Evolutionary conservation across 2,113 vertebrate genomes (phyloP), one percentile per base, ranked within the genome.

Genomic region (Apeltes quadracus): DNA sequence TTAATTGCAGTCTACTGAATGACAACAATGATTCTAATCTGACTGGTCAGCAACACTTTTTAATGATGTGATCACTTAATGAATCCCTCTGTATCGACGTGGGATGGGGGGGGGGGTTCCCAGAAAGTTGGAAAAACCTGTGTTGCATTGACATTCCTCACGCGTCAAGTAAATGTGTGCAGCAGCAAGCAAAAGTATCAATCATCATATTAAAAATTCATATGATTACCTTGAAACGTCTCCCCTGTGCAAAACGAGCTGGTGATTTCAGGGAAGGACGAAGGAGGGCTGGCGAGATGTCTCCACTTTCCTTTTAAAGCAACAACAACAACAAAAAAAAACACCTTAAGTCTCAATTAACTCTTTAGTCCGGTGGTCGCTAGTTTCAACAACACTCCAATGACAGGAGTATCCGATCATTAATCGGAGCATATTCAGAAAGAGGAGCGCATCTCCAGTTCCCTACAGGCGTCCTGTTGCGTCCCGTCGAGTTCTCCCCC

Each of bases 401-500:
- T 20, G 27, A 61, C 29, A 72, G 5, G 11, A 15, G 38, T 4
- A 12, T 9, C 29, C 32, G 89, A 88, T 82, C 87, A 82, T 85
- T n/a, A 84, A 91, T 90, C 84, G 39, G 78, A 85, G 87, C 89
- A 55, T 72, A 74, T 72, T 84, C 79, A 89, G 86, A 88, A 90
- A 92, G 78, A 84, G 86, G 81, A 81, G 81, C 62, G 78, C 83
- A 81, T 82, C 57, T 76, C 18, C 15, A 15, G 61, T 1, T 50
- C 84, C 84, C 84, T 73, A 79, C 82, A 89, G 87, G 83, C 80
- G 86, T 44, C 84, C 84, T 64, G 51, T 23, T 23, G 61, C 50
- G 59, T 79, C 93, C 92, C 87, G 90, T 93, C 93, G 93, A 92
- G 82, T 92, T 95, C 93, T 94, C 94, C 93, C 94, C 90, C 87